Evolutionary conservation across 2,888 invertebrate species (phyloP), one percentile per base, ranked within the genome.

Genomic region (Branchinecta sandiegonensis): DNA sequence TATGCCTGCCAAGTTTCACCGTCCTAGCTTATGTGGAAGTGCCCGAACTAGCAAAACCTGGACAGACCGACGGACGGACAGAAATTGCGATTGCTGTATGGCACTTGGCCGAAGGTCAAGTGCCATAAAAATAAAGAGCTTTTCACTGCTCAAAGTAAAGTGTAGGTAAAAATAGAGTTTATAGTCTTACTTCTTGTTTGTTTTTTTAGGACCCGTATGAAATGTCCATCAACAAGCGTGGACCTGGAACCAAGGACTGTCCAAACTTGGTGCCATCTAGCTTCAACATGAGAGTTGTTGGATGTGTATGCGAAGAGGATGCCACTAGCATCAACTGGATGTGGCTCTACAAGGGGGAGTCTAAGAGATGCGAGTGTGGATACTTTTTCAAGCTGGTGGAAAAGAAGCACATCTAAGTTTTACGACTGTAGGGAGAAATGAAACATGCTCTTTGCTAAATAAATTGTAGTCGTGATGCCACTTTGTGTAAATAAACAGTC

Each of bases 281-380:
- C 75, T 90, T 88, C 74, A 89, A 90, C 68, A 87, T 89, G 69
- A 87, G 96, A 75, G 84, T 96, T 73, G 86, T 97, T 73, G 96
- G 96, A 71, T 97, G 97, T 80, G 85, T 95, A 79, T 97, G 96
- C 78, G 93, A 96, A 79, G 94, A 94, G 79, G 96, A 96, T 77
- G 85, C 91, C 67, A 86, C 89, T 69, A 82, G 85, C 71, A 85
- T 97, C 73, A 89, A 87, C 77, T 97, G 94, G 92, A 92, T 96
- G 87, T 93, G 94, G 89, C 80, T 97, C 75, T 88, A 94, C 78
- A 86, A 87, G 81, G 95, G 90, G 56, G 85, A 86, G 74, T 87
- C 92, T 71, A 90, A 89, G 77, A 86, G 95, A 74, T 97, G 96
- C 77, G 90, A 90, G 77, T 97, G 97, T 78, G 97, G 97, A 69